Conservation (phyloP, 2,888 invertebrate species). For the Synanthedon myopaeformis region DNA sequence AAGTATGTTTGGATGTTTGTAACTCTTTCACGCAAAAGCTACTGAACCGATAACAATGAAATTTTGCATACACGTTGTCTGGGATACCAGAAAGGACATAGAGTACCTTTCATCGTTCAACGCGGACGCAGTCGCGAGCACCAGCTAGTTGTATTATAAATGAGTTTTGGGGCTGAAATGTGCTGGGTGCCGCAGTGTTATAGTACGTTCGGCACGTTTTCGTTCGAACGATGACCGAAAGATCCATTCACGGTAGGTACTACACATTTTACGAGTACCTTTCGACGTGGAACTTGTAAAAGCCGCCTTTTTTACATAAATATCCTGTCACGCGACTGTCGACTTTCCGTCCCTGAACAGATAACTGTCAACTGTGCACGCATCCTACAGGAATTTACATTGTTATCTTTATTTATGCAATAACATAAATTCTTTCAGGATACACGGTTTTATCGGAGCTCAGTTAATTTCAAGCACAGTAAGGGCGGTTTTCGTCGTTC, state of each 20-base stretch:
- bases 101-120: too few relatives aligned
- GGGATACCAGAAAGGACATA: too few relatives aligned
- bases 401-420: conserved; percentile 8
- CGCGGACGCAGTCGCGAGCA: too few relatives aligned
- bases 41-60: too few relatives aligned
- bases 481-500: neutral
- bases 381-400: conserved; percentile 6
- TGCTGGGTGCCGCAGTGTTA: neutral
- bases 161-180: neutral
- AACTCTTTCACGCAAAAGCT: too few relatives aligned
- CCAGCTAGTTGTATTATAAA: conserved; percentile 6
- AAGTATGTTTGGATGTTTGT: too few relatives aligned
- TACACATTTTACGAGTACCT: conserved; percentile 5
- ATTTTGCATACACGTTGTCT: too few relatives aligned
- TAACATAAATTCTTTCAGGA: conserved; percentile 1
- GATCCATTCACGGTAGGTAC: conserved; percentile 1
- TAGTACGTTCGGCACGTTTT: neutral
- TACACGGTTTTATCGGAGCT: neutral
- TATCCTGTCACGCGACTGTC: conserved; percentile 1
- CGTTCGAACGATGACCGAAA: conserved; percentile 3
- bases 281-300: neutral
- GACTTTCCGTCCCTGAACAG: conserved; percentile 5
- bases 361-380: conserved; percentile 8
- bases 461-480: conserved; percentile 3
- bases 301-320: conserved; percentile 2